Percentiles rank a stretch among this genome's conserved stretches.
phyloP scores from a whole-genome alignment of 2,797 vertebrate genomes.

The Sandelia bainsii region DNA sequence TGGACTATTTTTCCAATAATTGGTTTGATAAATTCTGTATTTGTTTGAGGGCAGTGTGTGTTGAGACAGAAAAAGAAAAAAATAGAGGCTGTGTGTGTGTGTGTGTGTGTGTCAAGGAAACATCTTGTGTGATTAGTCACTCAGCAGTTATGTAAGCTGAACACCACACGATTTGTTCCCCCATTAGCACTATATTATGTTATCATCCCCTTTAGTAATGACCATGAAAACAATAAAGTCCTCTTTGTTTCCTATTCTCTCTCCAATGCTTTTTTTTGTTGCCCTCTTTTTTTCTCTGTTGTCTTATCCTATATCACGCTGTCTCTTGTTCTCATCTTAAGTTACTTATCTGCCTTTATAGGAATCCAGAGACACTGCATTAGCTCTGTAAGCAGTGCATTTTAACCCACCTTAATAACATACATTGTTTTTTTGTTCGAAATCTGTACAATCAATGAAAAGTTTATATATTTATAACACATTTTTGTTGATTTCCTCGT shows the following conservation, averaged over 20 bases:
- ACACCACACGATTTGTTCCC: slow-evolving; percentile 76
- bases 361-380: slow-evolving; percentile 24
- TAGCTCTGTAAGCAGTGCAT: slow-evolving; percentile 10
- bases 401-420: slow-evolving; percentile 28
- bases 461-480: too few species aligned
- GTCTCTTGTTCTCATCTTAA: slow-evolving; percentile 37
- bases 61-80: slow-evolving; percentile 13
- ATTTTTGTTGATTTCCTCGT: too few species aligned
- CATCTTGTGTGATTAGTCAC: slow-evolving; percentile 76
- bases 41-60: not conserved
- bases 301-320: slow-evolving; percentile 23
- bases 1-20: not conserved
- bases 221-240: slow-evolving; percentile 61
- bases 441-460: too few species aligned
- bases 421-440: not conserved
- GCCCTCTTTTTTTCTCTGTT: slow-evolving; percentile 31
- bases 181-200: slow-evolving; percentile 77
- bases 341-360: slow-evolving; percentile 37
- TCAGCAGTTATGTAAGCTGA: slow-evolving; percentile 77
- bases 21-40: not conserved
- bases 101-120: slow-evolving; percentile 52
- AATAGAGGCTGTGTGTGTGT: slow-evolving; percentile 1
- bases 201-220: slow-evolving; percentile 77
- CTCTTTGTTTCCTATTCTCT: slow-evolving; percentile 54
- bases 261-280: slow-evolving; percentile 22